phyloP scores from a whole-genome alignment of 2,113 vertebrate genomes.

The Cololabis saira region DNA sequence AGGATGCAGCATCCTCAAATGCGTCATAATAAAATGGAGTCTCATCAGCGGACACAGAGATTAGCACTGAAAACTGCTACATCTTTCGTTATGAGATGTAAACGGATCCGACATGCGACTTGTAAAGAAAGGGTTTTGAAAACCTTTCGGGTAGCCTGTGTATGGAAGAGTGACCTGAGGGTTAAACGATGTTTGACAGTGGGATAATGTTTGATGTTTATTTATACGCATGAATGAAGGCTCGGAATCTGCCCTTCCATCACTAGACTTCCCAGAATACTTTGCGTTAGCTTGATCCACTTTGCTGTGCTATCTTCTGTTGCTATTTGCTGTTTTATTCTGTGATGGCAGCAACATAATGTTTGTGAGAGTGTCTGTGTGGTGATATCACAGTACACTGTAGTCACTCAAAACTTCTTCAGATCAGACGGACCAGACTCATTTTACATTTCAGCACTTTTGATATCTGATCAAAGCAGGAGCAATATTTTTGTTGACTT shows the following conservation, averaged over 20 bases:
- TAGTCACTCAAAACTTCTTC: too few species aligned
- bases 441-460: too few species aligned
- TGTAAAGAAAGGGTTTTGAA: slow-evolving; percentile 19
- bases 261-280: slow-evolving; percentile 62
- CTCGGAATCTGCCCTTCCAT: slow-evolving; percentile 76
- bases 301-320: slow-evolving; percentile 5
- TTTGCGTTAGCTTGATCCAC: slow-evolving; percentile 14
- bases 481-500: neutral
- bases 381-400: too few species aligned
- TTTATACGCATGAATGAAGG: slow-evolving; percentile 72
- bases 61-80: slow-evolving; percentile 5
- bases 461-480: neutral
- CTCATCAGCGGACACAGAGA: slow-evolving; percentile 4
- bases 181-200: slow-evolving; percentile 50
- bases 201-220: slow-evolving; percentile 47
- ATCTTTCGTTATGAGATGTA: slow-evolving; percentile 2
- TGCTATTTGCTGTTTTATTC: neutral
- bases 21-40: slow-evolving; percentile 68
- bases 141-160: slow-evolving; percentile 20
- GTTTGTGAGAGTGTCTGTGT: neutral
- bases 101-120: slow-evolving; percentile 24
- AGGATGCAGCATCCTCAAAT: slow-evolving; percentile 33
- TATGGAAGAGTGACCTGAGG: slow-evolving; percentile 13
- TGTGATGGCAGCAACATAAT: neutral
- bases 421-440: too few species aligned